These are phyloP conservation scores for Adelges cooleyi DNA, from an alignment of 1,140 invertebrate species.

Conservation along the genomic window DNA sequence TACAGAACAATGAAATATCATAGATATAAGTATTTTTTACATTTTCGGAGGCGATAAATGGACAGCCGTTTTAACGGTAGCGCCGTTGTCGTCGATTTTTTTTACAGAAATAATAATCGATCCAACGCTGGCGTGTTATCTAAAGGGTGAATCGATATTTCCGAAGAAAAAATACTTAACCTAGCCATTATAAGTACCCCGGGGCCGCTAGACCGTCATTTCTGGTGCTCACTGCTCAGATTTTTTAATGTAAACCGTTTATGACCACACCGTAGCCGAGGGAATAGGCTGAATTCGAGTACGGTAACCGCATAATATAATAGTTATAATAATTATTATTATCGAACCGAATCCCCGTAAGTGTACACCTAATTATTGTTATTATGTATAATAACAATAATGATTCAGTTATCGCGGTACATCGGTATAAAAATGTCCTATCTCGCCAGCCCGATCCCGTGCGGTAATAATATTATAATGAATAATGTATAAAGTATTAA, in stretches of 20 bases:
- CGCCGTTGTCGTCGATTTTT: background rate
- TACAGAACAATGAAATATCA: no score
- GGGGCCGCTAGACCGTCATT: background rate
- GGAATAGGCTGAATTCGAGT: background rate
- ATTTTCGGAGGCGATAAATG: no score
- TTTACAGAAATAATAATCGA: background rate
- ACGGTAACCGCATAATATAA: background rate
- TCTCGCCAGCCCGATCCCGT: no score
- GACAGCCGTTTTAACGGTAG: constrained; percentile 11
- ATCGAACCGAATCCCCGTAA: constrained; percentile 1
- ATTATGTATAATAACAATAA: background rate
- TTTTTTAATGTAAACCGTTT: no score
- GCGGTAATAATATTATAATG: no score
- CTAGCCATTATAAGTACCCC: background rate
- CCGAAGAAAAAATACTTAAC: no score
- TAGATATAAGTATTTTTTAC: no score
- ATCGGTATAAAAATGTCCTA: no score
- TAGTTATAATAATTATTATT: background rate
- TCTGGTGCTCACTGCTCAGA: background rate
- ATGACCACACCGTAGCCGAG: background rate
- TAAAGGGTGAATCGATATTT: constrained; percentile 3
- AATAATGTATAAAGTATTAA: no score
- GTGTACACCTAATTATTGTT: constrained; percentile 22
- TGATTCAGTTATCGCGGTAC: no score
- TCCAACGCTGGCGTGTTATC: background rate